A percentile compares a stretch with the other conserved stretches of the same genome.
These are phyloP conservation scores for Loxodonta africana DNA, from an alignment of 2,113 vertebrate genomes.

Conservation along the genomic window DNA sequence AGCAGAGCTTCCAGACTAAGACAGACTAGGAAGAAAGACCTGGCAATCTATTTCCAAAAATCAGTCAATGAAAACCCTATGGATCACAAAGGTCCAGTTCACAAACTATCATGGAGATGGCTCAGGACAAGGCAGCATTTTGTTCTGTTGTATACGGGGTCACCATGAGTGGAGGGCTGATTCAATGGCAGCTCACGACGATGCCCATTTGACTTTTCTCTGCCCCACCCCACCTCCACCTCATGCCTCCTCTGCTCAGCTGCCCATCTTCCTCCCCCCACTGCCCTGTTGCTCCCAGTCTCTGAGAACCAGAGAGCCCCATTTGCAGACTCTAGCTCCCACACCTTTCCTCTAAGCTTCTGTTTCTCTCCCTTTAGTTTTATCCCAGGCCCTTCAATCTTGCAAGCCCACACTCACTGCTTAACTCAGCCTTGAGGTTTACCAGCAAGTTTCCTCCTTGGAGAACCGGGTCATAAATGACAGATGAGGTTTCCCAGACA, in stretches of 20 bases:
- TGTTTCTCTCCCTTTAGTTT: neutral
- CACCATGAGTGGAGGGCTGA: no score
- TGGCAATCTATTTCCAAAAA: neutral
- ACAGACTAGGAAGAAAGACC: neutral
- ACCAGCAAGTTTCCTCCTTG: neutral
- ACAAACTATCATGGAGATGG: no score
- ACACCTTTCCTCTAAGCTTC: neutral
- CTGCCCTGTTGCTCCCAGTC: neutral
- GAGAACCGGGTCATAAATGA: neutral
- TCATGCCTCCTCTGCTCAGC: neutral
- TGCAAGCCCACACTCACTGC: neutral
- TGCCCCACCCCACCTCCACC: accelerated
- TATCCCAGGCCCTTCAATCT: neutral
- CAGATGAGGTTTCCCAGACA: neutral
- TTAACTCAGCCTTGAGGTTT: neutral
- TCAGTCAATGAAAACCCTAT: neutral
- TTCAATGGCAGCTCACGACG: no score
- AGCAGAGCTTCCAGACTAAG: no score
- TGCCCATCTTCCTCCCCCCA: neutral
- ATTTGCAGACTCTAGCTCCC: neutral
- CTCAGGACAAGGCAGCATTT: no score
- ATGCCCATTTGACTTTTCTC: neutral
- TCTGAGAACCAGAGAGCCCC: neutral
- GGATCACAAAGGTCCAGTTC: no score
- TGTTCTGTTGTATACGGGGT: no score